A percentile compares a stretch with the other conserved stretches of the same genome.
Conservation (phyloP, 1,140 invertebrate species). For the Heliconius congener region DNA sequence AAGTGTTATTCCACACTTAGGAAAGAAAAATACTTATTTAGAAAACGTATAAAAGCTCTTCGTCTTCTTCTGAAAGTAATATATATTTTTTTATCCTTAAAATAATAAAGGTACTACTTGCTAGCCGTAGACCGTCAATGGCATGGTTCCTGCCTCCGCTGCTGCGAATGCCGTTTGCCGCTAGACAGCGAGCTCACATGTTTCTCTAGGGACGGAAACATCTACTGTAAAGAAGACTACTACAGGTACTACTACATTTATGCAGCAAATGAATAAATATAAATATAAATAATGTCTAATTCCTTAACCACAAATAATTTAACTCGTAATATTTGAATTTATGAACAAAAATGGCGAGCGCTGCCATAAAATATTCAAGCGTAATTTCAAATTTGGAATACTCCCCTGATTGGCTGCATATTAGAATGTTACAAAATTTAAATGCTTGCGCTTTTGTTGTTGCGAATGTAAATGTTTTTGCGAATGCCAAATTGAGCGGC, state of each 20-base stretch:
- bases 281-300: too few species aligned
- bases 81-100: not conserved
- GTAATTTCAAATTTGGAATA: not conserved
- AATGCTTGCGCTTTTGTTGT: constrained; percentile 27
- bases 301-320: too few species aligned
- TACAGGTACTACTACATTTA: constrained; percentile 86
- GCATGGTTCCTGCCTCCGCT: constrained; percentile 93
- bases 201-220: constrained; percentile 93
- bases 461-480: constrained; percentile 29
- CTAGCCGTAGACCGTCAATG: constrained; percentile 93
- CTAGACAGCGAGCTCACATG: constrained; percentile 94
- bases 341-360: not conserved
- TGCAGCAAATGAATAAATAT: not conserved
- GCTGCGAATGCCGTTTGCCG: constrained; percentile 91
- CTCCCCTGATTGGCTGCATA: not conserved
- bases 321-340: not conserved
- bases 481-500: constrained; percentile 29
- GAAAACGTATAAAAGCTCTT: too few species aligned
- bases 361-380: not conserved
- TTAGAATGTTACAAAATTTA: not conserved
- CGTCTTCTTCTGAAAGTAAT: too few species aligned
- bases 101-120: constrained; percentile 86
- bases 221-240: constrained; percentile 98
- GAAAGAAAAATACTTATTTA: too few species aligned
- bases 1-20: too few species aligned